Evolutionary conservation across 1,140 invertebrate genomes (phyloP), one percentile per base, ranked within the genome.

Genomic region (Geopemphigus sp.): DNA sequence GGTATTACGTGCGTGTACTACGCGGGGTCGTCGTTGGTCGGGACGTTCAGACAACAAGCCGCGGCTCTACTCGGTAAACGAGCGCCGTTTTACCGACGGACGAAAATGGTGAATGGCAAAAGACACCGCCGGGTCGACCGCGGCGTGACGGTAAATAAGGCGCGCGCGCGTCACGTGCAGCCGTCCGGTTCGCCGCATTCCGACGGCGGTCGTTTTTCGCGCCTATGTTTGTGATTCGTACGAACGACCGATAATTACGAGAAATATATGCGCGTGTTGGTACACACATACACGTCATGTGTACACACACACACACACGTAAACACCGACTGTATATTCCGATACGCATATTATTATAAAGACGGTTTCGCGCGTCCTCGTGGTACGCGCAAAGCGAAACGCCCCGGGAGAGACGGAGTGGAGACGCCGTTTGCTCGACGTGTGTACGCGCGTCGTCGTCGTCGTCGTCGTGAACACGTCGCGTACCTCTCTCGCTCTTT

Each of bases 271-370:
- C n/a, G n/a, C n/a, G n/a, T n/a, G n/a, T n/a, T n/a, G n/a, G n/a
- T n/a, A n/a, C n/a, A n/a, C n/a, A n/a, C 10, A 61, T 6, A 17
- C 14, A 24, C 26, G 26, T 61, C 59, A 29, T 61, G 59, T 29
- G 29, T 22, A 29, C 59, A 53, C 24, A 26, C 8, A 39, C n/a
- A 39, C n/a, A 19, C 61, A 11, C 29, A 32, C 29, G 32, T 29
- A 66, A 11, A 54, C 12, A 39, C n/a, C 29, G 32, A 19, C n/a
- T 39, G 8, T 39, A 39, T 32, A 5, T 22, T 24, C 24, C 53
- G 26, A 72, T 72, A 54, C 54, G 47, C 68, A 72, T 50, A 50
- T 54, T 50, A 50, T 72, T 72, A 54, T 72, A 72, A n/a, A 72
- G 47, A 54, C 68, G 47, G 19, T 72, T 72, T 72, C 26, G 50